These are phyloP conservation scores for Corythucha ciliata DNA, from an alignment of 2,888 invertebrate species.

Conservation along the genomic window DNA sequence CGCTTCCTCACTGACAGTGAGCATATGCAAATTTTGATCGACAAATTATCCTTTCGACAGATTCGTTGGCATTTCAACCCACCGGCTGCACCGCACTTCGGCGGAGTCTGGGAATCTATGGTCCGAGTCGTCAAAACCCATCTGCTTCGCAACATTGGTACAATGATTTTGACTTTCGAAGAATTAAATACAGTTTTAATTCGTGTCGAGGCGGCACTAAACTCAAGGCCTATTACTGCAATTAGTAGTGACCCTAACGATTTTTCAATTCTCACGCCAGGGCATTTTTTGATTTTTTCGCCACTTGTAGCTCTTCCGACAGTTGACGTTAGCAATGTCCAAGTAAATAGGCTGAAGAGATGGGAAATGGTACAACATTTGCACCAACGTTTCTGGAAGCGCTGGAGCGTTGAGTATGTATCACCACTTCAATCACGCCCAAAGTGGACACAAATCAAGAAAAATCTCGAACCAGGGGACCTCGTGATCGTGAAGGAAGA, in stretches of 20 bases:
- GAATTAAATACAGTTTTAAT: constrained; percentile 35
- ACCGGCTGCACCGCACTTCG: constrained; percentile 35
- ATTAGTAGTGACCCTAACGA: constrained; percentile 33
- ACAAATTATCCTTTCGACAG: constrained; percentile 37
- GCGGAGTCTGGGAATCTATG: constrained; percentile 38
- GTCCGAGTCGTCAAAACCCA: constrained; percentile 37
- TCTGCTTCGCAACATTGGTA: constrained; percentile 31
- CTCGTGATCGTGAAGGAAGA: constrained; percentile 36
- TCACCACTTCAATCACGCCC: constrained; percentile 33
- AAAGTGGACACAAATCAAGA: constrained; percentile 33
- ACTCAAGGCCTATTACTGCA: constrained; percentile 36
- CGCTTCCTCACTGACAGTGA: neutral
- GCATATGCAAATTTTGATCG: constrained; percentile 25
- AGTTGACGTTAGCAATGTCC: constrained; percentile 27
- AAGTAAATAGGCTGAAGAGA: constrained; percentile 28
- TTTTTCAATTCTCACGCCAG: constrained; percentile 36
- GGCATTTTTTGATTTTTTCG: constrained; percentile 37
- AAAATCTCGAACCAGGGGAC: constrained; percentile 29
- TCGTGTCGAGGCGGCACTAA: constrained; percentile 36
- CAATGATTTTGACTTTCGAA: constrained; percentile 33
- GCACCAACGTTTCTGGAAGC: constrained; percentile 35
- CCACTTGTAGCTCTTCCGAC: constrained; percentile 32
- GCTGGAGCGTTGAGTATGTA: constrained; percentile 36
- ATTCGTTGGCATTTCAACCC: constrained; percentile 28
- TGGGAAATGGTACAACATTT: constrained; percentile 36